A percentile compares a stretch with the other conserved stretches of the same genome.
These are phyloP conservation scores for Cecidostiba fungosa DNA, from an alignment of 2,888 invertebrate genomes.

Conservation along the genomic window DNA sequence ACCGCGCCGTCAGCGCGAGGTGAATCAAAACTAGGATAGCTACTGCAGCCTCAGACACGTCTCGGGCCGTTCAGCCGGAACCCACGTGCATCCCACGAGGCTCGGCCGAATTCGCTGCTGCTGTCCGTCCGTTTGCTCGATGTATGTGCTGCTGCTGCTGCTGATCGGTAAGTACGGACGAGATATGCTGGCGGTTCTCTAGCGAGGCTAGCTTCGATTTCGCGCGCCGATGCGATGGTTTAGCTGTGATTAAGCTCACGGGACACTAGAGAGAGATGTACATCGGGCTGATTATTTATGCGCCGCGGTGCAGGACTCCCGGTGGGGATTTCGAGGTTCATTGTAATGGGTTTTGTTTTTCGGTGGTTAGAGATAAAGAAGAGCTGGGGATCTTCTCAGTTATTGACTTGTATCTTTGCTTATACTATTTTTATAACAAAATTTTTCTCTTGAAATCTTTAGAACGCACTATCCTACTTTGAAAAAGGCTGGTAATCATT, in stretches of 20 bases:
- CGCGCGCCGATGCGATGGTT: background rate
- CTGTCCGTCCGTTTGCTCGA: constrained; percentile 1
- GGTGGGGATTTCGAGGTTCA: background rate
- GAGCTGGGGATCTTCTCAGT: too few species aligned
- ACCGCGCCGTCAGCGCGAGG: constrained; percentile 78
- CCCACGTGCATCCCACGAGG: constrained; percentile 63
- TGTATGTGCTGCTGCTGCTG: constrained; percentile 2
- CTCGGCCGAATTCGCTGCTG: constrained; percentile 17
- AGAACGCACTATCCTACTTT: too few species aligned
- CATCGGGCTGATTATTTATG: constrained; percentile 8
- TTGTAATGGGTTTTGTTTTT: background rate
- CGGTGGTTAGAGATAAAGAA: background rate
- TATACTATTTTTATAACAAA: too few species aligned
- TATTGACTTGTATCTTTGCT: too few species aligned
- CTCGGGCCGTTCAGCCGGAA: constrained; percentile 67
- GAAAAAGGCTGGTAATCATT: too few species aligned
- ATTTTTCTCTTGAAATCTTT: too few species aligned
- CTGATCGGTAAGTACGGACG: constrained; percentile 7
- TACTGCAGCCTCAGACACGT: constrained; percentile 67
- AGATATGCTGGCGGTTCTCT: too few species aligned
- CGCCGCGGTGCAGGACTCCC: background rate
- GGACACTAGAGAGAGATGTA: background rate
- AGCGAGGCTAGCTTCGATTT: constrained; percentile 15
- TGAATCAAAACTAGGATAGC: constrained; percentile 78
- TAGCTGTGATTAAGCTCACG: constrained; percentile 14